Evolutionary conservation across 2,888 invertebrate genomes (phyloP), one percentile per base, ranked within the genome.

Genomic region (Megastigmus dorsalis): DNA sequence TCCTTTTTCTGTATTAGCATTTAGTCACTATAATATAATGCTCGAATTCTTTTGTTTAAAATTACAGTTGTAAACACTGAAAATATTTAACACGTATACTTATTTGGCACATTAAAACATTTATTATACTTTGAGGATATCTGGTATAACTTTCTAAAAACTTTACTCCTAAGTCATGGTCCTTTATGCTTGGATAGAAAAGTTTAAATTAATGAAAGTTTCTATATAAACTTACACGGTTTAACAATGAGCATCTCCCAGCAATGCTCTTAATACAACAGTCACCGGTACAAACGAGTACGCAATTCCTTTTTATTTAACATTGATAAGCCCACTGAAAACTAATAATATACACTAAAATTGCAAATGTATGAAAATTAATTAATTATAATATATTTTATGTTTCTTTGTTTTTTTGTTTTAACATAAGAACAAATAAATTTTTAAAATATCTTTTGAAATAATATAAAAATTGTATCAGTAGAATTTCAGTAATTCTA

Each of bases 81-180:
- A 84, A 86, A 80, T 85, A 82, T 79, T 77, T 84, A 87, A 87
- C 85, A 85, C 79, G 83, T 83, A 81, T 85, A 85, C 86, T 86
- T n/a, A n/a, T 87, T 86, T 87, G 87, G 87, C 86, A 87, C 86
- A 87, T 85, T 81, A 84, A 76, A 68, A 87, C 86, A 86, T 79
- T 77, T 50, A 80, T 75, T 54, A 73, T 75, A 77, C 38, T 65
- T 36, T 59, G 28, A 65, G 55, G 73, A 69, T 69, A 74, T n/a
- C 45, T 50, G 36, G 71, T 75, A 78, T 67, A 74, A 77, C 41
- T 75, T 77, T 75, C 41, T 65, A 66, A 66, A 71, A 74, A 71
- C 18, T 63, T 63, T 69, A 50, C 57, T 18, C 57, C 62, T 71
- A 71, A 54, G 43, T 62, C 36, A 57, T 75, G 71, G 67, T 75